A percentile compares a stretch with the other conserved stretches of the same genome.
Conservation (phyloP, 2,888 invertebrate species). For the Hyppa rectilinea region DNA sequence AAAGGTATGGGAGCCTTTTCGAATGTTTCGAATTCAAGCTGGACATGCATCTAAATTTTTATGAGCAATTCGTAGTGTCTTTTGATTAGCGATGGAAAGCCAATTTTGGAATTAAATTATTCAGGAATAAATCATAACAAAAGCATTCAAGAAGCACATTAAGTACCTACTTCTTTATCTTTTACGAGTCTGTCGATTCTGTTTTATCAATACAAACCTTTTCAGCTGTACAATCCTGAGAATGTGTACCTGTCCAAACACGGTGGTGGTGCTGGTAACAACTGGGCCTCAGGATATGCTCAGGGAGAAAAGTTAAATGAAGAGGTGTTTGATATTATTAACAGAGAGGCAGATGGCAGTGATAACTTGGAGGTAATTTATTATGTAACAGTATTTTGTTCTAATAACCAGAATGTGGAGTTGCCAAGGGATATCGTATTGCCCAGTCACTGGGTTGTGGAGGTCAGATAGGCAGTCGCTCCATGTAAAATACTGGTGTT, state of each 20-base stretch:
- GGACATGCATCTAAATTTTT: slow-evolving; percentile 19
- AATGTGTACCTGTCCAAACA: slow-evolving; percentile 99
- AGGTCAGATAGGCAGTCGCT: too few species aligned
- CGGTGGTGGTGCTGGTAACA: slow-evolving; percentile 99
- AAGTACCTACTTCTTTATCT: background rate
- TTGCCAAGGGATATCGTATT: too few species aligned
- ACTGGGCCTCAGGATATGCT: slow-evolving; percentile 99
- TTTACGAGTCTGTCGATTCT: background rate
- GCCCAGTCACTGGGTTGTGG: too few species aligned
- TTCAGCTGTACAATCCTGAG: slow-evolving; percentile 98
- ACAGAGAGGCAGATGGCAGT: slow-evolving; percentile 99
- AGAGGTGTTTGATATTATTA: slow-evolving; percentile 99
- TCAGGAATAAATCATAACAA: background rate
- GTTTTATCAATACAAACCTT: slow-evolving; percentile 44
- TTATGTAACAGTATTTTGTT: background rate
- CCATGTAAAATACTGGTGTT: too few species aligned
- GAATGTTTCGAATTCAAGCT: slow-evolving; percentile 3
- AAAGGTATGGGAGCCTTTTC: slow-evolving; percentile 90
- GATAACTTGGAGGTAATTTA: slow-evolving; percentile 98
- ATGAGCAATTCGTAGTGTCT: background rate
- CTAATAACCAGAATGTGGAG: background rate
- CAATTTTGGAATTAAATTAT: background rate
- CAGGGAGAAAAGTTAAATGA: slow-evolving; percentile 98
- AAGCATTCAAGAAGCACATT: background rate
- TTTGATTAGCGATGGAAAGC: background rate